Conservation (phyloP, 1,140 invertebrate species). For the Diorhabda sublineata region DNA sequence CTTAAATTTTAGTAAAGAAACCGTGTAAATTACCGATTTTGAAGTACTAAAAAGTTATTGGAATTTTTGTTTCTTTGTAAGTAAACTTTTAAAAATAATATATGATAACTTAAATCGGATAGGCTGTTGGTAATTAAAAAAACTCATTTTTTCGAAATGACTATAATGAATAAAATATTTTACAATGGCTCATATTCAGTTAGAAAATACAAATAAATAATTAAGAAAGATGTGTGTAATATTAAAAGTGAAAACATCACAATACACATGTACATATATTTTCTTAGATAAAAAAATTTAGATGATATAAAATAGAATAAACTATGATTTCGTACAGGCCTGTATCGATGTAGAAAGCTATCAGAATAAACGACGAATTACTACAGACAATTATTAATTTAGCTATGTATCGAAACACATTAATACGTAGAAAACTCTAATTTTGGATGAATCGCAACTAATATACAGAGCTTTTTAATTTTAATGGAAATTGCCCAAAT, state of each 20-base stretch:
- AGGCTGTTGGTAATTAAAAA: not conserved
- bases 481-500: too few relatives aligned
- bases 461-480: too few relatives aligned
- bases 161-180: constrained; percentile 1
- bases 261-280: not conserved
- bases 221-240: not conserved
- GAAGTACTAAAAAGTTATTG: too few relatives aligned
- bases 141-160: not conserved
- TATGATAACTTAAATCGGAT: too few relatives aligned
- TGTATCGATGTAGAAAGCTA: constrained; percentile 2
- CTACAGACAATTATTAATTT: not conserved
- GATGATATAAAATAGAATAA: not conserved
- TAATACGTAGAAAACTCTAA: not conserved
- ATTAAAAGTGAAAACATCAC: not conserved
- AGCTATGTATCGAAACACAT: not conserved
- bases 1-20: too few relatives aligned
- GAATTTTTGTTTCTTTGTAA: too few relatives aligned
- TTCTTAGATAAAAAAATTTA: not conserved
- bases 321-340: not conserved
- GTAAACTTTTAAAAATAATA: too few relatives aligned
- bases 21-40: too few relatives aligned
- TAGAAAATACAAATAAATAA: not conserved
- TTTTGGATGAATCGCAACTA: not conserved
- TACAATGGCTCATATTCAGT: not conserved
- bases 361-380: not conserved